These are phyloP conservation scores for Scaptomyza flava DNA, from an alignment of 2,888 invertebrate genomes.

Conservation along the genomic window DNA sequence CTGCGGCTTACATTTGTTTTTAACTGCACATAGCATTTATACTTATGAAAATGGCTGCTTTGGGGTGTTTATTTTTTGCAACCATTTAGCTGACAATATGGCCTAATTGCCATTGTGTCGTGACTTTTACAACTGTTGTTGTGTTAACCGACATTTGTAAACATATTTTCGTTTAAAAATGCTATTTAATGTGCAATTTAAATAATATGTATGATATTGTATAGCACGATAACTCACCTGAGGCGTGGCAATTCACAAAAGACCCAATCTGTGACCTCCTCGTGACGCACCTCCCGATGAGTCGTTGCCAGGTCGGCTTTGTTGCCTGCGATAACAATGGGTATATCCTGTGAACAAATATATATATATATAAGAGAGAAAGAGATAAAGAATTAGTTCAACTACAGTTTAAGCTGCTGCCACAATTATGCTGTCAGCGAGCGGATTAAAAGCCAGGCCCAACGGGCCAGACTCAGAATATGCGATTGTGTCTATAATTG, in stretches of 20 bases:
- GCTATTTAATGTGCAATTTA: conserved; percentile 33
- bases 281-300: conserved; percentile 89
- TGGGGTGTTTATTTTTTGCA: conserved; percentile 38
- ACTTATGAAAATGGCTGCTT: conserved; percentile 56
- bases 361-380: neutral
- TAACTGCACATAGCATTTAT: conserved; percentile 36
- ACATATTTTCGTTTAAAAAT: conserved; percentile 14
- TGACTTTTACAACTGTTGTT: conserved; percentile 6
- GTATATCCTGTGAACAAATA: conserved; percentile 88
- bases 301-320: conserved; percentile 91
- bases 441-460: conserved; percentile 33
- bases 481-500: conserved; percentile 48
- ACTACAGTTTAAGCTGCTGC: conserved; percentile 7
- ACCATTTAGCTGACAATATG: conserved; percentile 30
- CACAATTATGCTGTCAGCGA: conserved; percentile 10
- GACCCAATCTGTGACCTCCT: conserved; percentile 93
- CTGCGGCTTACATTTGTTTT: conserved; percentile 33
- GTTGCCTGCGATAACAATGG: conserved; percentile 94
- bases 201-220: neutral
- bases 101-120: conserved; percentile 56
- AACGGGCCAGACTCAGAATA: conserved; percentile 32
- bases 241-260: conserved; percentile 90
- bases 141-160: conserved; percentile 22
- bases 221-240: conserved; percentile 84
- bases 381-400: conserved; percentile 44